Base-by-base conservation (phyloP, 1,140 invertebrate genomes). In the Drosophila orena region DNA sequence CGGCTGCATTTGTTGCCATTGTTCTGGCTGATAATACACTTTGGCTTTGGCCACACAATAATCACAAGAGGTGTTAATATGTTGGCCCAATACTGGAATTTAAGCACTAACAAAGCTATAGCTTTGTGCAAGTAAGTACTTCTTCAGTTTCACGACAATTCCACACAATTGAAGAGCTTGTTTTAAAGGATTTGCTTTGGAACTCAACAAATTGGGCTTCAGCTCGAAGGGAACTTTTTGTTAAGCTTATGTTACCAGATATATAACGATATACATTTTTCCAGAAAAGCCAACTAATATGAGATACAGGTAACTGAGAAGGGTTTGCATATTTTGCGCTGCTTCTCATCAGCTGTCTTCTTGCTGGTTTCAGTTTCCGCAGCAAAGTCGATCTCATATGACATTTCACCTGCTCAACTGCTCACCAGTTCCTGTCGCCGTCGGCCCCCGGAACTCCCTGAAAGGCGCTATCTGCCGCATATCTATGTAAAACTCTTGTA, bases 61-160 rank as follows among this genome's bases (percentile, higher is more conserved):
- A 53, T 54, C 10, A 38, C 55, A 70, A 75, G 79, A 83, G 84
- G 83, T 86, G 83, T 83, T 86, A 86, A 86, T 86, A 79, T 76
- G 54, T 54, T 79, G 61, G 57, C 58, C 83, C 83, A 88, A 76
- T 83, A 85, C 44, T 14, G 49, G 44, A 68, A 49, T 43, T 42
- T 17, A 44, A 40, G 40, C 43, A 38, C 37, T 12, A 53, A 68
- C 71, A 61, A 71, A 62, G 62, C n/a, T 30, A 12, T 12, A 11
- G 20, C 71, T 61, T 75, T 75, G 72, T 65, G 10, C 34, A 12
- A 38, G 14, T 34, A 37, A n/a, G 17, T 17, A 17, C 17, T 17
- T 17, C 17, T 17, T 17, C 17, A n/a, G n/a, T n/a, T n/a, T n/a
- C n/a, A n/a, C n/a, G n/a, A n/a, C n/a, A n/a, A n/a, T n/a, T n/a